Evolutionary conservation across 2,888 invertebrate genomes (phyloP), one percentile per base, ranked within the genome.

Genomic region (Rhingia campestris): DNA sequence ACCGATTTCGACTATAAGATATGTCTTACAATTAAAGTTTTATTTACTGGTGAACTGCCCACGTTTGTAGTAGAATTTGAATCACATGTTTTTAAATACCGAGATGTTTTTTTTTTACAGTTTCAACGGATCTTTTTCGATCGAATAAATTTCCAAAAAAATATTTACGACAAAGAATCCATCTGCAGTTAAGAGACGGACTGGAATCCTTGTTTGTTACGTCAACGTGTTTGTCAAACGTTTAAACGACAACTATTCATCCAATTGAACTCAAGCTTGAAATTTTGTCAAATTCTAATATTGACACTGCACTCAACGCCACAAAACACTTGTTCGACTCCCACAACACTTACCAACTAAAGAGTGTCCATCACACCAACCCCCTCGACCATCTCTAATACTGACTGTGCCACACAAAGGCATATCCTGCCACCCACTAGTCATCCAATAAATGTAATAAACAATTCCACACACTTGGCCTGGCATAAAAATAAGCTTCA

Each of bases 371-470:
- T 30, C 32, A 39, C 35, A 22, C 10, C 45, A 5, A 32, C n/a
- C 6, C 10, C 22, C 47, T n/a, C 54, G 14, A 61, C 53, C 14
- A 41, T 39, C 41, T 61, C 67, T 69, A 51, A 56, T 51, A 54
- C 10, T 47, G 9, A 54, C 32, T 58, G 33, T 45, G 22, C 30
- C 53, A 45, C 10, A n/a, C 43, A 43, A 9, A n/a, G 30, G 43
- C 10, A 49, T 12, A 33, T 33, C 32, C n/a, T 33, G 22, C 58
- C 74, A 35, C 32, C 56, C 58, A 47, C 51, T 56, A 70, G 35
- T 61, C 79, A 73, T 67, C 53, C 72, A 73, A 79, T 56, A 53
- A 73, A 67, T 79, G 61, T 67, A 43, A 63, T 77, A 53, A 22
- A 41, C 39, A 59, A 22, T 58, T 32, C 45, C 59, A 56, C 63